Evolutionary conservation across 2,888 invertebrate genomes (phyloP).

Genomic region (Eristalis tenax): DNA sequence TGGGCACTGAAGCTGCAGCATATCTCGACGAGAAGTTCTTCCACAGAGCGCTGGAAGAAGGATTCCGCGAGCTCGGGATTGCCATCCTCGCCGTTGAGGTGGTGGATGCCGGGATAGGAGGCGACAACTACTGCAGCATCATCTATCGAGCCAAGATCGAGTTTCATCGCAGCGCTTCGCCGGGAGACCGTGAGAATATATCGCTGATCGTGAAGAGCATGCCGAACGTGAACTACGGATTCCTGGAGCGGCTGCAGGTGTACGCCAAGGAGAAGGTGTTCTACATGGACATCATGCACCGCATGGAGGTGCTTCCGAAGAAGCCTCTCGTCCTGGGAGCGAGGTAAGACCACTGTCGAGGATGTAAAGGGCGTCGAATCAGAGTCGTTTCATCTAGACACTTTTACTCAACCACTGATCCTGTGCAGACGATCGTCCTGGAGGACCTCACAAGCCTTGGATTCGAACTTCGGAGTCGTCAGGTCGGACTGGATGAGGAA

Average conservation of each 20-base stretch:
- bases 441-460: constrained; percentile 81
- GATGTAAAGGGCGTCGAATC: not conserved
- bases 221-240: constrained; percentile 79
- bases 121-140: constrained; percentile 80
- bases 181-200: constrained; percentile 66
- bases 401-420: constrained; percentile 76
- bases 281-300: constrained; percentile 80
- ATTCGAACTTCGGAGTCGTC: constrained; percentile 82
- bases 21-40: constrained; percentile 77
- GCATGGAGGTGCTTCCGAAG: constrained; percentile 81
- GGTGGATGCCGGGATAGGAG: constrained; percentile 75
- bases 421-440: constrained; percentile 78
- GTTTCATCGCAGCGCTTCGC: constrained; percentile 71
- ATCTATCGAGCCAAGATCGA: constrained; percentile 77
- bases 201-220: constrained; percentile 77
- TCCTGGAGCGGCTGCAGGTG: constrained; percentile 80
- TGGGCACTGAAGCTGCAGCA: constrained; percentile 44
- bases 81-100: constrained; percentile 75
- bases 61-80: constrained; percentile 76
- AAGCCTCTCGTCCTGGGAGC: constrained; percentile 76
- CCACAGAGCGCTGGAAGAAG: constrained; percentile 75
- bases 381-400: constrained; percentile 73
- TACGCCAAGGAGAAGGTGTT: constrained; percentile 81
- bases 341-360: constrained; percentile 73
- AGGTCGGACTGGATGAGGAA: constrained; percentile 82